Evolutionary conservation across 2,797 vertebrate species (phyloP).

Genomic region (Microchirus variegatus): DNA sequence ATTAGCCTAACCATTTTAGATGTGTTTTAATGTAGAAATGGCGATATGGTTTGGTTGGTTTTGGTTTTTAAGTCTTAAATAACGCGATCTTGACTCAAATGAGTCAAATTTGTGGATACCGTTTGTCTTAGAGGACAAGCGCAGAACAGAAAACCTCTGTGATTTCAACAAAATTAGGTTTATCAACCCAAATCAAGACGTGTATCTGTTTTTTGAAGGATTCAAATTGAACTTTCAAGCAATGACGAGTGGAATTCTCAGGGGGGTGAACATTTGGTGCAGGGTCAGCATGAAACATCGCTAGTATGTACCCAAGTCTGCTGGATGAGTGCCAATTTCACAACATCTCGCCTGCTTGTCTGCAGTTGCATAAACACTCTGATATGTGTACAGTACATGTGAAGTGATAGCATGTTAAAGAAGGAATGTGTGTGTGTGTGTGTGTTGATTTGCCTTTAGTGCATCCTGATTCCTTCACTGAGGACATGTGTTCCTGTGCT

Average conservation of each 20-base stretch:
- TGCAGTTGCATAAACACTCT: conserved; percentile 66
- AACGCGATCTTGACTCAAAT: too few relatives aligned
- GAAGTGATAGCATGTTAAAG: conserved; percentile 53
- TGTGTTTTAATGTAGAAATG: too few relatives aligned
- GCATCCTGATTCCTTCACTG: conserved; percentile 28
- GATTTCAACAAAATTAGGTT: conserved; percentile 8
- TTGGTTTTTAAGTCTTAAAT: too few relatives aligned
- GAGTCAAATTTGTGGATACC: too few relatives aligned
- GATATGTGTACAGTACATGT: conserved; percentile 43
- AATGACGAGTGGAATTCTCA: conserved; percentile 64
- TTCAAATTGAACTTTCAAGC: conserved; percentile 57
- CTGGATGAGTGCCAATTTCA: conserved; percentile 69
- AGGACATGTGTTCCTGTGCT: conserved; percentile 17
- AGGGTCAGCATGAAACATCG: conserved; percentile 53
- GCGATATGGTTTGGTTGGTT: too few relatives aligned
- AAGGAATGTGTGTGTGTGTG: conserved; percentile 46
- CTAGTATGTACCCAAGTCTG: conserved; percentile 47
- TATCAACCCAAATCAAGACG: conserved; percentile 36
- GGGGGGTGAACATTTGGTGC: too few relatives aligned
- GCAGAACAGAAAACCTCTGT: too few relatives aligned
- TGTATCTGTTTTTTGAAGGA: conserved; percentile 47
- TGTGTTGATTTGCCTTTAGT: conserved; percentile 33
- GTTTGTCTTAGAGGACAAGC: too few relatives aligned
- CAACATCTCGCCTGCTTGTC: conserved; percentile 55
- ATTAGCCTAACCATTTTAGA: too few relatives aligned